A percentile compares a stretch with the other conserved stretches of the same genome.
Conservation (phyloP, 37 sponge, comb jelly and placozoan species). For the Aphrocallistes beatrix region DNA sequence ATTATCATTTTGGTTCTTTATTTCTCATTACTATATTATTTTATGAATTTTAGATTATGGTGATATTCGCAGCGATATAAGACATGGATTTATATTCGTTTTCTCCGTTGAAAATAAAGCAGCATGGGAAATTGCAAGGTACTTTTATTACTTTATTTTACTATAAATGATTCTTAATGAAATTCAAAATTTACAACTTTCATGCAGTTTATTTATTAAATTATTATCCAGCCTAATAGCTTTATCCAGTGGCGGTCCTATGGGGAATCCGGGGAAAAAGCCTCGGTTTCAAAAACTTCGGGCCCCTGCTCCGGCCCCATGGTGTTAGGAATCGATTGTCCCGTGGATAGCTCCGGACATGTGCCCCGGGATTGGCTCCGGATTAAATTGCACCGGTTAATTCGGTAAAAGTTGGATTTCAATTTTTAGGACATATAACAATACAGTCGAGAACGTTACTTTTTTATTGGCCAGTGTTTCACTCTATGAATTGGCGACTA, state of each 20-base stretch:
- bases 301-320: background rate
- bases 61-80: background rate
- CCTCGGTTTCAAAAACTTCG: too few relatives aligned
- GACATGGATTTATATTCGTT: background rate
- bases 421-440: background rate
- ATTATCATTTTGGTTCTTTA: too few relatives aligned
- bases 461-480: background rate
- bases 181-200: too few relatives aligned
- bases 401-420: background rate
- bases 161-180: too few relatives aligned
- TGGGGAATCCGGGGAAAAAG: too few relatives aligned
- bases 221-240: too few relatives aligned
- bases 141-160: too few relatives aligned
- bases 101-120: conserved; percentile 11
- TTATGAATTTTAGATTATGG: background rate
- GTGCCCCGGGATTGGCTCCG: too few relatives aligned
- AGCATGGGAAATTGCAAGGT: background rate
- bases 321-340: background rate
- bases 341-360: too few relatives aligned
- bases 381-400: background rate
- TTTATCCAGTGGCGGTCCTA: too few relatives aligned
- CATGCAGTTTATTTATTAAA: too few relatives aligned
- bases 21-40: background rate
- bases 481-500: background rate
- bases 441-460: background rate